A percentile compares a stretch with the other conserved stretches of the same genome.
Evolutionary conservation across 1,140 invertebrate genomes (phyloP).

Genomic region (Drosophila saltans): DNA sequence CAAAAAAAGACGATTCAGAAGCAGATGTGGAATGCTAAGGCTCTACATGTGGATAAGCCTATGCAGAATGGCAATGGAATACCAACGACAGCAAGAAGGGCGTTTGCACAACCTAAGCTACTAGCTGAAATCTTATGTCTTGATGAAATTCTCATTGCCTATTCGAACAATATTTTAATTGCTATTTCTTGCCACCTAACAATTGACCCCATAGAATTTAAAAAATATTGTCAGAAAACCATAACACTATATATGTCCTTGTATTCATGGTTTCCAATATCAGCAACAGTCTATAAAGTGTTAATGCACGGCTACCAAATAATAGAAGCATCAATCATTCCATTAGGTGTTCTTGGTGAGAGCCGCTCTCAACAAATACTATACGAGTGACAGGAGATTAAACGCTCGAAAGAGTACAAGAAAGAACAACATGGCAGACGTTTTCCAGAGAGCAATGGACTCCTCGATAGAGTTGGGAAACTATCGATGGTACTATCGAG

Average conservation of each 20-base stretch:
- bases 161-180: slow-evolving; percentile 20
- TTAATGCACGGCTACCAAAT: too few relatives aligned
- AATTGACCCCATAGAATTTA: slow-evolving; percentile 19
- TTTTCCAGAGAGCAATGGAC: too few relatives aligned
- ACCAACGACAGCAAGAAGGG: background rate
- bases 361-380: slow-evolving; percentile 26
- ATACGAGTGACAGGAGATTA: slow-evolving; percentile 31
- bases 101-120: background rate
- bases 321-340: slow-evolving; percentile 13
- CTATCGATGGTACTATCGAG: too few relatives aligned
- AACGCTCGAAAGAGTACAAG: slow-evolving; percentile 25
- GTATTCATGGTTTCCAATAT: slow-evolving; percentile 19
- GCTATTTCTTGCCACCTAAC: slow-evolving; percentile 19
- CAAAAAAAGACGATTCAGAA: slow-evolving; percentile 3
- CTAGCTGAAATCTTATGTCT: background rate
- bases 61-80: slow-evolving; percentile 10
- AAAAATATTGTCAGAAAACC: slow-evolving; percentile 35
- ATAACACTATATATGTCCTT: background rate
- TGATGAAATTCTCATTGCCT: slow-evolving; percentile 11
- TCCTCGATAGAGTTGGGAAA: too few relatives aligned
- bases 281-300: background rate
- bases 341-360: slow-evolving; percentile 33
- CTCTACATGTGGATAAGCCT: background rate
- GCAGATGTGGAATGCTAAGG: background rate
- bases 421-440: background rate